Conservation (phyloP, 2,113 vertebrate genomes). For the Meles meles region DNA sequence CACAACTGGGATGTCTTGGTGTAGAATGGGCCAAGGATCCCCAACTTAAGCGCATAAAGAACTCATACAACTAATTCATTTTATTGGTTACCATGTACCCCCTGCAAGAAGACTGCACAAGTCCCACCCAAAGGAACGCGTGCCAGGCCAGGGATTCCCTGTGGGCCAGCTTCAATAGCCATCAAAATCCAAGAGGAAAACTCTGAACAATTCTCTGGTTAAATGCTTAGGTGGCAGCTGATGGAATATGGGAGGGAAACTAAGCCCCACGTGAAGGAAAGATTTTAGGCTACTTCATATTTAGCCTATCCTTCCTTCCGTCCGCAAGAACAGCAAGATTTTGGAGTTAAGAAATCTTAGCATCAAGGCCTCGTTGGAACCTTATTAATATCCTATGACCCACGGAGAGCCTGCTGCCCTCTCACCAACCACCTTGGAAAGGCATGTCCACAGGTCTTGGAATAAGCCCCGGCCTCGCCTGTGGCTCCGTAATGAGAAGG, state of each 20-base stretch:
- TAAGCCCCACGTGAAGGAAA: not conserved
- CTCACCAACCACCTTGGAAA: not conserved
- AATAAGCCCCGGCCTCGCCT: not conserved
- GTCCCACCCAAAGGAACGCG: not conserved
- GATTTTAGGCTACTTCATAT: not conserved
- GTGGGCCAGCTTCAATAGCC: not conserved
- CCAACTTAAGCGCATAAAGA: not conserved
- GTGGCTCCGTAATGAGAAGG: not conserved
- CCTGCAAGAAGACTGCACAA: not conserved
- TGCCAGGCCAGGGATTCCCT: not conserved
- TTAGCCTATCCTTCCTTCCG: not conserved
- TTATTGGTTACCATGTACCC: not conserved
- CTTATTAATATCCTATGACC: not conserved
- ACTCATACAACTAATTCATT: not conserved
- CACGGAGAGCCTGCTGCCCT: not conserved
- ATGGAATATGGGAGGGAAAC: not conserved
- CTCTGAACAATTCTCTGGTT: not conserved
- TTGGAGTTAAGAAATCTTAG: not conserved
- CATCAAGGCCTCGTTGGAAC: not conserved
- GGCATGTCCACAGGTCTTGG: not conserved
- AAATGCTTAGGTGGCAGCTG: not conserved
- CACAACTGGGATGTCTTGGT: not conserved
- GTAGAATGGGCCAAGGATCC: not conserved
- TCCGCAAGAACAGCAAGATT: not conserved
- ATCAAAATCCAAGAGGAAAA: not conserved